A percentile compares a stretch with the other conserved stretches of the same genome.
Evolutionary conservation across 2,888 invertebrate species (phyloP).

Genomic region (Drosophila tripunctata): DNA sequence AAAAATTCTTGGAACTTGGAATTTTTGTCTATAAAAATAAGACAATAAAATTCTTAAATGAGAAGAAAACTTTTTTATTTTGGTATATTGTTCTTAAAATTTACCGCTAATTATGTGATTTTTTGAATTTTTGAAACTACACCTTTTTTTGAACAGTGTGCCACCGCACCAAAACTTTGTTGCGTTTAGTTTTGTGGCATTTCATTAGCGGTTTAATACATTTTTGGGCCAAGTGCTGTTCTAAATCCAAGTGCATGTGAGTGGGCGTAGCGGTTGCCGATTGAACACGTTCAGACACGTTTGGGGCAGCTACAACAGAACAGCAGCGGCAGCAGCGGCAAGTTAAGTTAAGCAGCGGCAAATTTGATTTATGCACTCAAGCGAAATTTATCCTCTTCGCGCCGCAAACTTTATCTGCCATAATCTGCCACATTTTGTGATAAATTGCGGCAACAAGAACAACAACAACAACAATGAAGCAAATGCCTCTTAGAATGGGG

Average conservation of each 20-base stretch:
- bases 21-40: no score
- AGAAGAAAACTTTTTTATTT: no score
- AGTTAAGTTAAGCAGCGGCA: conserved; percentile 24
- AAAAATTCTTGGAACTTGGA: no score
- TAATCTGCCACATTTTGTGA: conserved; percentile 30
- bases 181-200: conserved; percentile 51
- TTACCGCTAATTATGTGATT: no score
- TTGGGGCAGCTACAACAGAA: conserved; percentile 27
- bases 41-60: no score
- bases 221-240: neutral
- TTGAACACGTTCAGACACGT: conserved; percentile 14
- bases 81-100: no score
- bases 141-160: no score
- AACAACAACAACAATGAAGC: conserved; percentile 15
- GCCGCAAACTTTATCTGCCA: conserved; percentile 25
- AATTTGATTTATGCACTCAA: conserved; percentile 56
- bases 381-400: conserved; percentile 19
- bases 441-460: conserved; percentile 27
- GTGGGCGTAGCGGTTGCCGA: conserved; percentile 11
- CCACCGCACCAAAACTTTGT: conserved; percentile 48
- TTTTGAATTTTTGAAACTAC: no score
- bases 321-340: no score
- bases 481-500: conserved; percentile 21
- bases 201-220: conserved; percentile 71
- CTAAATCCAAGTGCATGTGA: conserved; percentile 15